Evolutionary conservation across 2,888 invertebrate species (phyloP), one percentile per base, ranked within the genome.

Genomic region (Drosophila pseudotakahashii): DNA sequence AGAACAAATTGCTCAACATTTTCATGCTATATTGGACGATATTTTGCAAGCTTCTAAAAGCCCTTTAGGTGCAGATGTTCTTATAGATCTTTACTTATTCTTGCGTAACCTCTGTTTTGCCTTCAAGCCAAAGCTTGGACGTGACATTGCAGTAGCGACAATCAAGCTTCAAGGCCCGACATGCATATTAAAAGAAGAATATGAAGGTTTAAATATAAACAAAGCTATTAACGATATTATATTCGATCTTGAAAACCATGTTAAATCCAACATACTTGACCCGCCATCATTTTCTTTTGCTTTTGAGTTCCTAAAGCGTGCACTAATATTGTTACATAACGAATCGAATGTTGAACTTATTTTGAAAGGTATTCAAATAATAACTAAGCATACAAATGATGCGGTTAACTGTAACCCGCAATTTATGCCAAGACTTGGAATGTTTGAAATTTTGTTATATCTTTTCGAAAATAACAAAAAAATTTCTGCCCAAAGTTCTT

Each of bases 281-380:
- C 95, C 96, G 0, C 95, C 97, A 2, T 95, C 96, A 0, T 97
- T 98, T 92, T 95, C 96, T 81, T 98, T 96, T 89, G 93, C 94
- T 11, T 98, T 97, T 91, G 96, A 96, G 13, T 93, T 98, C 79
- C 91, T 98, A 5, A 95, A 94, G 81, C 93, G 94, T 59, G 94
- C 95, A 77, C 82, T 94, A 45, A 82, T 93, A 9, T 92, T 93
- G 0, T 89, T 91, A 55, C 84, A 90, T 32, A 93, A 93, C 23
- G 92, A 92, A 70, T 93, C 92, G 70, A 94, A 94, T 86, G 94
- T 93, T 59, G 92, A 93, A 36, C 92, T 95, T 71, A 92, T 95
- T 69, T 91, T 94, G 66, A 93, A 94, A 78, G 94, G 94, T 0
- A 91, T 96, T 19, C 94, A 98, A 9, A 63, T 94, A 70, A 93